Percentiles rank a stretch among this genome's conserved stretches.
Conservation (phyloP, 2,888 invertebrate species). For the Ennomos fuscantarius region DNA sequence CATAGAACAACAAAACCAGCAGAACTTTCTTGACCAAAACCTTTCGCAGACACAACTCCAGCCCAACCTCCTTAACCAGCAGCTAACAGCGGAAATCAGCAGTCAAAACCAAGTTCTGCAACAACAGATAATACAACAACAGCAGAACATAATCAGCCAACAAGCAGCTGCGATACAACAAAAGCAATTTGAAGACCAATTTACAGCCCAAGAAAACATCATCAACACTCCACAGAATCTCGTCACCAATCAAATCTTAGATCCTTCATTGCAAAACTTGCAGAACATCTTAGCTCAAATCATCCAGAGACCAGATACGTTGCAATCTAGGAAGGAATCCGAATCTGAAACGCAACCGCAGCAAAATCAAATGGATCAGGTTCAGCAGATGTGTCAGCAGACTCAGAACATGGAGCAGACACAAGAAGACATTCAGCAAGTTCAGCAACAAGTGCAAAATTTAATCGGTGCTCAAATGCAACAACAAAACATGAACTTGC, state of each 20-base stretch:
- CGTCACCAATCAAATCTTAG: constrained; percentile 71
- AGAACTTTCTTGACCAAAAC: constrained; percentile 59
- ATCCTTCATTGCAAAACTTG: constrained; percentile 81
- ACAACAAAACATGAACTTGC: constrained; percentile 62
- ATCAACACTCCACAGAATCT: constrained; percentile 69
- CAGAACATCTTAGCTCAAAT: constrained; percentile 78
- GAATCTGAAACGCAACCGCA: constrained; percentile 68
- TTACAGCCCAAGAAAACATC: constrained; percentile 68
- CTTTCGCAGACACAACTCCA: constrained; percentile 65
- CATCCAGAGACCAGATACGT: constrained; percentile 73
- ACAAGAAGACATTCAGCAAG: constrained; percentile 57
- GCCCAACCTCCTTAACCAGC: constrained; percentile 65
- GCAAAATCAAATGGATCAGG: constrained; percentile 53
- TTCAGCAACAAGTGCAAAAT: constrained; percentile 65
- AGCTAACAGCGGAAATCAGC: constrained; percentile 69
- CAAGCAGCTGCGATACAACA: constrained; percentile 79
- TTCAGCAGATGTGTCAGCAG: constrained; percentile 45
- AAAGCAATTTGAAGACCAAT: constrained; percentile 74
- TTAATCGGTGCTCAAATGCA: constrained; percentile 65
- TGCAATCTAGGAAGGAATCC: constrained; percentile 73
- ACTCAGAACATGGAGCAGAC: constrained; percentile 45
- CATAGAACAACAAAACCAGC: constrained; percentile 70
- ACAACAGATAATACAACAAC: constrained; percentile 81
- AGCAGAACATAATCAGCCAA: constrained; percentile 77
- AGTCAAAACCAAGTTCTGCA: constrained; percentile 82